Evolutionary conservation across 1,140 invertebrate genomes (phyloP).

Genomic region (Asobara japonica): DNA sequence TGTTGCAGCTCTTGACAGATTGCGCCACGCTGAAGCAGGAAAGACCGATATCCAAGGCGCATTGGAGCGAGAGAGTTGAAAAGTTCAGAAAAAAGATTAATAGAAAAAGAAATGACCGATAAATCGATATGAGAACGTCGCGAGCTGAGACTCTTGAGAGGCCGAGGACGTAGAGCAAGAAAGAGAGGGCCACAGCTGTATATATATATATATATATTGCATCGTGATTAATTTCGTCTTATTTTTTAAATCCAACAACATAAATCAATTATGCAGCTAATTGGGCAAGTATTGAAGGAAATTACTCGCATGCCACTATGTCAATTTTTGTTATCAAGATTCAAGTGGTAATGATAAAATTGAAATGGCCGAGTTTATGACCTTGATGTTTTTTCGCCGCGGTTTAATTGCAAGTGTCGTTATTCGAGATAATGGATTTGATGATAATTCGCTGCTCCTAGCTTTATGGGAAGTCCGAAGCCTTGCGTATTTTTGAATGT

Average conservation of each 20-base stretch:
- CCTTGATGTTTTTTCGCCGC: neutral
- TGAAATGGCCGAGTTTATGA: neutral
- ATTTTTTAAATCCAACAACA: neutral
- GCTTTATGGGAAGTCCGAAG: no score
- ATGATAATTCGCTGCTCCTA: no score
- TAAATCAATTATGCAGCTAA: constrained; percentile 31
- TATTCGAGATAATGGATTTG: no score
- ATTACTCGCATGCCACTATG: constrained; percentile 20
- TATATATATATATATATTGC: neutral
- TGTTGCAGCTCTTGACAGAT: constrained; percentile 22
- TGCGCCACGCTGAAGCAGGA: neutral
- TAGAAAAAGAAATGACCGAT: constrained; percentile 25
- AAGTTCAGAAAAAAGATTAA: neutral
- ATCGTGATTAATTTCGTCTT: constrained; percentile 15
- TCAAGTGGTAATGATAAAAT: neutral
- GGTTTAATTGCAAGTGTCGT: no score
- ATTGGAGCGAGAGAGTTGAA: neutral
- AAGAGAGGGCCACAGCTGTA: neutral
- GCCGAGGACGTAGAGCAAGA: constrained; percentile 8
- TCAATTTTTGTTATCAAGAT: constrained; percentile 2
- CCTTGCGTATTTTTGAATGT: no score
- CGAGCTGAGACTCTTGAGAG: neutral
- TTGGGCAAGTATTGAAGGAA: constrained; percentile 16
- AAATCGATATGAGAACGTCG: constrained; percentile 26
- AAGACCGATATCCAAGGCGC: neutral